Conservation (phyloP, 2,113 vertebrate genomes). For the Anoplopoma fimbria region DNA sequence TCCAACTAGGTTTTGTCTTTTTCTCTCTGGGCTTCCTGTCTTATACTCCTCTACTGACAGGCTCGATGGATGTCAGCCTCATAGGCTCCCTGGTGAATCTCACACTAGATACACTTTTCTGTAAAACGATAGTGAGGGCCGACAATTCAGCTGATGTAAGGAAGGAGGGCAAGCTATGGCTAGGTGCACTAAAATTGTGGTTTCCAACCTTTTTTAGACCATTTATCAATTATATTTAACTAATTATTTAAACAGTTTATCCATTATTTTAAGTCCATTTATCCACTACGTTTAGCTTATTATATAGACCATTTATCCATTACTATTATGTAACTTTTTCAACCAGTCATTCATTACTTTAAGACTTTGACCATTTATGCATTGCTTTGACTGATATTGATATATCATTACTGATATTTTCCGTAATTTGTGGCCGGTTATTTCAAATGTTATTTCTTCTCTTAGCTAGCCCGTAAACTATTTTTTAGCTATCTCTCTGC, state of each 20-base stretch:
- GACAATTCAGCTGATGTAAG: slow-evolving; percentile 24
- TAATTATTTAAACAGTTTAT: not conserved
- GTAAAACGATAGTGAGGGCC: slow-evolving; percentile 42
- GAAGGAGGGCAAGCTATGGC: not conserved
- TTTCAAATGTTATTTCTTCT: not conserved
- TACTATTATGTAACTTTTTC: no score
- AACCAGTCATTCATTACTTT: no score
- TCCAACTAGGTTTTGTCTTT: slow-evolving; percentile 50
- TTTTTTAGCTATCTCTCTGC: not conserved
- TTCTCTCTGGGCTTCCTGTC: slow-evolving; percentile 43
- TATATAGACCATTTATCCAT: not conserved
- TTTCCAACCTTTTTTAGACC: not conserved
- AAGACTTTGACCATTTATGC: not conserved
- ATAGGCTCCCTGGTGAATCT: slow-evolving; percentile 46
- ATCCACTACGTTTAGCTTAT: not conserved
- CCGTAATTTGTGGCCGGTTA: not conserved
- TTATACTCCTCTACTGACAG: slow-evolving; percentile 43
- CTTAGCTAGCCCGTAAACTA: not conserved
- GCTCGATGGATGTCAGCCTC: slow-evolving; percentile 40
- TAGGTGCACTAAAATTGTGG: not conserved
- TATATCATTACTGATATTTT: no score
- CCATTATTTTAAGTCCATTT: not conserved
- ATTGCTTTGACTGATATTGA: no score
- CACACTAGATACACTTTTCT: slow-evolving; percentile 33
- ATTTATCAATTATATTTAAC: not conserved